phyloP scores from a whole-genome alignment of 2,113 vertebrate genomes.

The Pterocles gutturalis region DNA sequence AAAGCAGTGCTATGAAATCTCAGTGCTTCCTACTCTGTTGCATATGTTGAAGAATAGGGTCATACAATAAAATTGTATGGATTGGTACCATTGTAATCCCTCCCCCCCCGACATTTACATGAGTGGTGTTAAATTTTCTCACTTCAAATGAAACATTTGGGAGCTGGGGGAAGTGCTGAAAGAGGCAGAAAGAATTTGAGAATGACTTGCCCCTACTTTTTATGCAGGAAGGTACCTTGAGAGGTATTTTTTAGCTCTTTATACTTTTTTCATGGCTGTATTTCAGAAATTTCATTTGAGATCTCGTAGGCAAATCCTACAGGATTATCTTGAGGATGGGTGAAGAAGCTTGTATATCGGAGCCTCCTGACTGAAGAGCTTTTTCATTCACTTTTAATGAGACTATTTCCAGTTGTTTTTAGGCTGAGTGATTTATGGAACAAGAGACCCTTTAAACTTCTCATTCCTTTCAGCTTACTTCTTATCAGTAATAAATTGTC shows the following conservation, averaged over 20 bases:
- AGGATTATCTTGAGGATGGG: neutral
- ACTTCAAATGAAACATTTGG: neutral
- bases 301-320: neutral
- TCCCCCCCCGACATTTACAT: neutral
- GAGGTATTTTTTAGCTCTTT: neutral
- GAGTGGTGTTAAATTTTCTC: neutral
- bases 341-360: neutral
- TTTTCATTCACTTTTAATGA: conserved; percentile 37
- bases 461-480: conserved; percentile 18
- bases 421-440: conserved; percentile 13
- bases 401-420: neutral
- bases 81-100: neutral
- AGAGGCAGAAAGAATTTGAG: neutral
- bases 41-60: neutral
- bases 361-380: neutral
- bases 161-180: neutral
- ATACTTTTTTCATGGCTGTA: neutral
- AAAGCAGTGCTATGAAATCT: neutral
- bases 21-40: neutral
- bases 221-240: neutral
- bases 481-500: conserved; percentile 20
- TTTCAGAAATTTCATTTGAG: neutral
- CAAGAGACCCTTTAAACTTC: neutral
- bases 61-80: neutral
- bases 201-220: neutral